Conservation (phyloP, 1,140 invertebrate species). For the Gryon sp. region DNA sequence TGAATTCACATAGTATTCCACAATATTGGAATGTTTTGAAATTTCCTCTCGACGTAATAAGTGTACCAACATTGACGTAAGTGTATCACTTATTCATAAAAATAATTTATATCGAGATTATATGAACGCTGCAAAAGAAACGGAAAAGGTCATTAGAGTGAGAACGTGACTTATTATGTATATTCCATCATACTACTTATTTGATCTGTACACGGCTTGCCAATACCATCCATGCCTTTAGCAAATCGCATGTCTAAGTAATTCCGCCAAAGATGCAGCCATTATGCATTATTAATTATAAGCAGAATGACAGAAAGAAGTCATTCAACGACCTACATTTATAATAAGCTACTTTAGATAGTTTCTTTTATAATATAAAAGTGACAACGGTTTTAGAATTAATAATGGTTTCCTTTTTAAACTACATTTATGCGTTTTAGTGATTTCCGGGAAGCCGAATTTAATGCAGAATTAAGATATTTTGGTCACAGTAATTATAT, state of each 20-base stretch:
- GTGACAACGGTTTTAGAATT: conserved; percentile 2
- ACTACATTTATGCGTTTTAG: not conserved
- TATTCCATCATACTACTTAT: conserved; percentile 37
- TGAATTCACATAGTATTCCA: not conserved
- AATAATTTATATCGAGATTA: conserved; percentile 14
- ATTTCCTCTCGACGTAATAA: conserved; percentile 8
- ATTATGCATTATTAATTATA: conserved; percentile 39
- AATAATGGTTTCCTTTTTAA: not conserved
- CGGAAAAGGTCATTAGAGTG: conserved; percentile 32
- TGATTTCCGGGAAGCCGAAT: not conserved
- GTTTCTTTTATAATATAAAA: conserved; percentile 5
- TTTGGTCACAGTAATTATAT: too few relatives aligned
- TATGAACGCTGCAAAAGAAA: conserved; percentile 30
- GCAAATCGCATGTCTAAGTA: conserved; percentile 13
- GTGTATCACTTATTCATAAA: conserved; percentile 16
- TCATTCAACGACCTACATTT: conserved; percentile 24
- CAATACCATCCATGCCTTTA: conserved; percentile 23
- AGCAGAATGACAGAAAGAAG: conserved; percentile 18
- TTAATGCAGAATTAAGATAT: too few relatives aligned
- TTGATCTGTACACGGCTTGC: conserved; percentile 24
- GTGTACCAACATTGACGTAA: conserved; percentile 8
- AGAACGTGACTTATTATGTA: conserved; percentile 34
- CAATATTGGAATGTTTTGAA: conserved; percentile 22
- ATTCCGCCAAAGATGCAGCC: conserved; percentile 26
- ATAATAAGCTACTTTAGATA: conserved; percentile 17